phyloP scores from a whole-genome alignment of 2,113 vertebrate species.

The Cavia porcellus region DNA sequence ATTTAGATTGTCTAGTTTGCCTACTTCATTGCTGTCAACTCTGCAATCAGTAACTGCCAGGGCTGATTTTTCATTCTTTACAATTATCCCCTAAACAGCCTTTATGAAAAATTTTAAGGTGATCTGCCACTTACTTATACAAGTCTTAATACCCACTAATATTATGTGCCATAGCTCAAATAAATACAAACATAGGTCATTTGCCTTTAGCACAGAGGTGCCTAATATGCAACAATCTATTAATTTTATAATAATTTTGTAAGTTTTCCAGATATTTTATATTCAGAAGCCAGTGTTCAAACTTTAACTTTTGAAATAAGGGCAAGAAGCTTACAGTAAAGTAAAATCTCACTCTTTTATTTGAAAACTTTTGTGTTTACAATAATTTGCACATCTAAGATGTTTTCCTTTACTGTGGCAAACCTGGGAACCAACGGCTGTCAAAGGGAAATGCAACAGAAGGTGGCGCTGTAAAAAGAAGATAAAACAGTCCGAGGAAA shows the following conservation, averaged over 20 bases:
- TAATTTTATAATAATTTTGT: slow-evolving; percentile 6
- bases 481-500: not conserved
- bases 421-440: not conserved
- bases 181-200: not conserved
- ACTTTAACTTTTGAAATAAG: slow-evolving; percentile 6
- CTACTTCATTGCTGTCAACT: not conserved
- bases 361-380: not conserved
- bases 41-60: not conserved
- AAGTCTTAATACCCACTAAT: not conserved
- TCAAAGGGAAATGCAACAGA: slow-evolving; percentile 21
- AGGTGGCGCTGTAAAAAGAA: slow-evolving; percentile 35
- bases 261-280: not conserved
- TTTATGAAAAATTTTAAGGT: not conserved
- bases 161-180: not conserved
- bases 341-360: not conserved
- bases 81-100: not conserved
- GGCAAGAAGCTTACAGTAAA: not conserved
- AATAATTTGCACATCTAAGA: not conserved
- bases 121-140: not conserved
- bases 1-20: not conserved
- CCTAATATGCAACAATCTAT: not conserved
- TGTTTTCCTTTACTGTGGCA: not conserved
- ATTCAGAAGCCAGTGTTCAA: not conserved
- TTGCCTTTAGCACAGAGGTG: not conserved
- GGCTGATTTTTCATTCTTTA: not conserved